phyloP scores from a whole-genome alignment of 2,888 invertebrate genomes.

The Cryptophagus acutangulus region DNA sequence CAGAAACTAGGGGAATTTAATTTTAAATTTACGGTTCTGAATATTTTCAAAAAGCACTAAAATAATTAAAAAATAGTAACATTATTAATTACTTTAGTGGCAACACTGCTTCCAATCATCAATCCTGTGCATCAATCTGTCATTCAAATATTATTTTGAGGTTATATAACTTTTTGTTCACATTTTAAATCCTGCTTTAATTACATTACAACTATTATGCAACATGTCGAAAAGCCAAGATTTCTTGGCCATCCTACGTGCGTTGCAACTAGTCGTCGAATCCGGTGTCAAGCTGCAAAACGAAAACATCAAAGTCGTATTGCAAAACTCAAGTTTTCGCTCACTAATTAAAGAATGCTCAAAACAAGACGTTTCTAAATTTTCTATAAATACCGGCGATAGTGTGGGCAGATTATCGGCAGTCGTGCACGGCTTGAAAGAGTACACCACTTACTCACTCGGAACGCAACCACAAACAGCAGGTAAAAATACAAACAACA shows the following conservation, averaged over 20 bases:
- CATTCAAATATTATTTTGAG: background rate
- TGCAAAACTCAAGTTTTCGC: conserved; percentile 68
- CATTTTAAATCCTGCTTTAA: background rate
- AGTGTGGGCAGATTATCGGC: conserved; percentile 60
- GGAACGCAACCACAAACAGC: no score
- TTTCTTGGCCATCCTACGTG: conserved; percentile 62
- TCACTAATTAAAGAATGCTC: conserved; percentile 39
- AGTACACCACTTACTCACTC: conserved; percentile 52
- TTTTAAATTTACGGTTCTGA: no score
- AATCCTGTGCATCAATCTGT: background rate
- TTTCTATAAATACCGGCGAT: conserved; percentile 1
- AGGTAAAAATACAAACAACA: no score
- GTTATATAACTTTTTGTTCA: conserved; percentile 1
- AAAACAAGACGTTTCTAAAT: conserved; percentile 25
- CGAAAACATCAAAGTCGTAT: conserved; percentile 55
- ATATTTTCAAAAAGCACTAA: no score
- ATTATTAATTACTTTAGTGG: no score
- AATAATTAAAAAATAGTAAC: no score
- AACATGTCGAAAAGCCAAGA: conserved; percentile 60
- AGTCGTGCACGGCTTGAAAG: conserved; percentile 65
- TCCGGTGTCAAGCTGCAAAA: conserved; percentile 64
- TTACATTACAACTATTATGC: background rate
- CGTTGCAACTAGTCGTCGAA: conserved; percentile 63
- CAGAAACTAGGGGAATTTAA: no score
- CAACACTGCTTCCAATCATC: no score